Conservation (phyloP, 1,140 invertebrate genomes). For the Eubasilissa regina region DNA sequence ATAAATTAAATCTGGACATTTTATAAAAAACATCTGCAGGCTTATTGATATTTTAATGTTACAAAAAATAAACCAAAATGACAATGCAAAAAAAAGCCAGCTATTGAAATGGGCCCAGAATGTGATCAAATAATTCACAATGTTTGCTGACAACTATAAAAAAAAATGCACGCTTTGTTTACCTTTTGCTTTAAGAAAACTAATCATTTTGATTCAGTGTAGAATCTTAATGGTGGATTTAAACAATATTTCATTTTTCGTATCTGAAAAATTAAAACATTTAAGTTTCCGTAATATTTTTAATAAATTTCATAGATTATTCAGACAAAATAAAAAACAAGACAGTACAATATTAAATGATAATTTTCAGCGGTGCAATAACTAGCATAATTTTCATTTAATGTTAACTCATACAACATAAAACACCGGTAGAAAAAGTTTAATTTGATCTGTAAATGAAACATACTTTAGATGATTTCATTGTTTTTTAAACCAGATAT, state of each 20-base stretch:
- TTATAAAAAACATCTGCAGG: no score
- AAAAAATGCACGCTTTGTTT: background rate
- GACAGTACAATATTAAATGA: slow-evolving; percentile 1
- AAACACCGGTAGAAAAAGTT: background rate
- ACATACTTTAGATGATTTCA: no score
- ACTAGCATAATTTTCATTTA: background rate
- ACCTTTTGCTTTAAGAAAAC: background rate
- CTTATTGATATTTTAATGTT: no score
- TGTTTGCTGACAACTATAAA: background rate
- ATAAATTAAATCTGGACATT: no score
- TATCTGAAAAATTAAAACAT: background rate
- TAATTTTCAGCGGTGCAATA: background rate
- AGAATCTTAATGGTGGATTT: background rate
- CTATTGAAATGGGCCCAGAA: no score
- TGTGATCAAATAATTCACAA: no score
- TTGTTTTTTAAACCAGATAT: no score
- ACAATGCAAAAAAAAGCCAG: no score
- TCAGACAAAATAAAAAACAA: slow-evolving; percentile 57
- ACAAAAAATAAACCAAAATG: no score
- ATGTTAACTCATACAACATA: background rate
- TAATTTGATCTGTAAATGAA: background rate
- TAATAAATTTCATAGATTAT: slow-evolving; percentile 5
- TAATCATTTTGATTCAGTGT: background rate
- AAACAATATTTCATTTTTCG: background rate
- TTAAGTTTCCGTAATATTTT: background rate